Evolutionary conservation across 2,113 vertebrate genomes (phyloP), one percentile per base, ranked within the genome.

Genomic region (Varanus komodoensis): DNA sequence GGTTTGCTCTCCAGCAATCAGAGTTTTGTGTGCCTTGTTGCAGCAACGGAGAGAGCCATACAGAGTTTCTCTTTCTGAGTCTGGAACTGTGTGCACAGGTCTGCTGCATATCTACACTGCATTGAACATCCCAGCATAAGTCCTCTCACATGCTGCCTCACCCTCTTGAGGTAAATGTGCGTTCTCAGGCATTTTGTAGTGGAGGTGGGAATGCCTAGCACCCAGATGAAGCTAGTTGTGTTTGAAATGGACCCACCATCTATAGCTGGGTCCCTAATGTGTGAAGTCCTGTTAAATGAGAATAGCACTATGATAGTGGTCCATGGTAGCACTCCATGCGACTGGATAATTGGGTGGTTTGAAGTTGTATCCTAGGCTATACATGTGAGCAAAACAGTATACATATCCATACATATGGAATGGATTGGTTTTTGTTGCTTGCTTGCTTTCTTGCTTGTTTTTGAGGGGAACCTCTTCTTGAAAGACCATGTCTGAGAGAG

Each of bases 401-500:
- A 82, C 17, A n/a, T 61, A 61, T 21, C 14, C 68, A 23, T 23
- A 61, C 1, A 54, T 73, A 54, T 57, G 17, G 32, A 54, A 25
- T 54, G 48, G n/a, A 75, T 57, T 21, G 23, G 8, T 44, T 38
- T 44, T 44, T 44, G 38, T 44, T 44, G 38, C 38, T 44, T 44
- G 2, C 3, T 44, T 44, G 38, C 38, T 2, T 44, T 1, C 38
- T 44, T 44, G 38, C 38, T 44, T 44, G 38, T 3, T 44, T 27
- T 73, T n/a, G 19, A 15, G 50, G 50, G 32, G 11, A 6, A 9
- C 48, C 44, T 82, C 54, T 52, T 38, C 78, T 34, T 93, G 44
- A 48, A 0, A 0, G 9, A 8, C 21, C 15, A 19, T 75, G n/a
- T 4, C 0, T n/a, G 32, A 27, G 88, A 27, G 38, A 44, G 38